A percentile compares a stretch with the other conserved stretches of the same genome.
phyloP scores from a whole-genome alignment of 2,888 invertebrate genomes.

The Cheilosia scutellata region DNA sequence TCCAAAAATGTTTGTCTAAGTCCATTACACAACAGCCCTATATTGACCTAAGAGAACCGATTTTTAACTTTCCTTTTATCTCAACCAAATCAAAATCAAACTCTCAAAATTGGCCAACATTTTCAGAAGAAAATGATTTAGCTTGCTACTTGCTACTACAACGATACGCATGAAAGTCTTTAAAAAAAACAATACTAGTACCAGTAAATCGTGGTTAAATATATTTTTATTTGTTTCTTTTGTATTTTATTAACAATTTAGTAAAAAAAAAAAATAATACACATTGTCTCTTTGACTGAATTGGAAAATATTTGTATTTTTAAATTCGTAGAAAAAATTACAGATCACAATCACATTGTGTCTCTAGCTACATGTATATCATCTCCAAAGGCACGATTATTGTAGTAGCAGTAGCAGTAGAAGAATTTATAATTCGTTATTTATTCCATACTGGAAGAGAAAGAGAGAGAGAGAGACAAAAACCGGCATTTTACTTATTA shows the following conservation, averaged over 20 bases:
- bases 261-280: slow-evolving; percentile 42
- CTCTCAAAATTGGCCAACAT: no score
- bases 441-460: slow-evolving; percentile 83
- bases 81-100: no score
- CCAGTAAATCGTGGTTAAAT: slow-evolving; percentile 29
- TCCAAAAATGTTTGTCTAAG: no score
- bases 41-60: no score
- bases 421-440: slow-evolving; percentile 77
- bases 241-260: slow-evolving; percentile 53
- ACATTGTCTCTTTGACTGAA: slow-evolving; percentile 35
- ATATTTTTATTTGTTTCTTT: slow-evolving; percentile 55
- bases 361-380: slow-evolving; percentile 30
- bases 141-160: slow-evolving; percentile 60
- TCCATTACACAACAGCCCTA: no score
- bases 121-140: not conserved
- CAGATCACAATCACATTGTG: slow-evolving; percentile 34
- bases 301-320: slow-evolving; percentile 20
- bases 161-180: slow-evolving; percentile 16
- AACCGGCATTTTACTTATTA: slow-evolving; percentile 51
- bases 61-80: no score
- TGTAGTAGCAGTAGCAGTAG: slow-evolving; percentile 72
- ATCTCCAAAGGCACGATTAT: slow-evolving; percentile 74
- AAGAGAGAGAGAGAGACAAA: slow-evolving; percentile 79
- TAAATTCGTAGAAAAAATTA: slow-evolving; percentile 37
- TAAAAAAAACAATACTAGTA: not conserved